A percentile compares a stretch with the other conserved stretches of the same genome.
These are phyloP conservation scores for Chinchilla lanigera DNA, from an alignment of 2,113 vertebrate genomes.

Conservation along the genomic window DNA sequence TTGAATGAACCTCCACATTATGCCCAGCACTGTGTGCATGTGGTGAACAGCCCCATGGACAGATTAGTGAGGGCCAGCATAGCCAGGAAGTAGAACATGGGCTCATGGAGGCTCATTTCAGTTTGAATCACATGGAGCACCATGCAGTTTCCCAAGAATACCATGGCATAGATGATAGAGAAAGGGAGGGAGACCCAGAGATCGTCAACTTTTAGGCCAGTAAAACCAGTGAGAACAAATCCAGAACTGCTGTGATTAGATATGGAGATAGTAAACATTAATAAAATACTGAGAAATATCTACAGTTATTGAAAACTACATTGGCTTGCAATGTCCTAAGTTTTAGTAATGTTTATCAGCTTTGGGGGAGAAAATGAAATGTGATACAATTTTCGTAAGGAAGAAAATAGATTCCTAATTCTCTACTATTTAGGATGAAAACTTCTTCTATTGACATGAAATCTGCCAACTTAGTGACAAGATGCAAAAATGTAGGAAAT, in stretches of 20 bases:
- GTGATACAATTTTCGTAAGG: not conserved
- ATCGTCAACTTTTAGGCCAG: slow-evolving; percentile 69
- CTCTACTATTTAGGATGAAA: not conserved
- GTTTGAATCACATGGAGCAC: not conserved
- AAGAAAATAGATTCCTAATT: not conserved
- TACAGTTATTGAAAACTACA: not conserved
- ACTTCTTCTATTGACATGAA: not conserved
- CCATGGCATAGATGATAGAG: slow-evolving; percentile 40
- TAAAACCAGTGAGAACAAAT: slow-evolving; percentile 62
- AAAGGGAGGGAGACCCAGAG: slow-evolving; percentile 77
- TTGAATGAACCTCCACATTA: not conserved
- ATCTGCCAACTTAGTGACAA: not conserved
- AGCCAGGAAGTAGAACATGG: not conserved
- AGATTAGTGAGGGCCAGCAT: not conserved
- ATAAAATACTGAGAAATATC: not conserved
- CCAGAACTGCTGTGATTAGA: slow-evolving; percentile 51
- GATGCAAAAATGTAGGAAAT: not conserved
- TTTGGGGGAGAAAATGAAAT: not conserved
- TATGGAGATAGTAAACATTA: not conserved
- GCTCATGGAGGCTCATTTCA: not conserved
- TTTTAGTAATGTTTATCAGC: too few relatives aligned
- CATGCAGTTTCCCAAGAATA: not conserved
- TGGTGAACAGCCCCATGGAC: not conserved
- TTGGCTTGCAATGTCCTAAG: not conserved
- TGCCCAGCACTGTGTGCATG: not conserved